A percentile compares a stretch with the other conserved stretches of the same genome.
Evolutionary conservation across 2,888 invertebrate genomes (phyloP).

Genomic region (Eupsilia transversa): DNA sequence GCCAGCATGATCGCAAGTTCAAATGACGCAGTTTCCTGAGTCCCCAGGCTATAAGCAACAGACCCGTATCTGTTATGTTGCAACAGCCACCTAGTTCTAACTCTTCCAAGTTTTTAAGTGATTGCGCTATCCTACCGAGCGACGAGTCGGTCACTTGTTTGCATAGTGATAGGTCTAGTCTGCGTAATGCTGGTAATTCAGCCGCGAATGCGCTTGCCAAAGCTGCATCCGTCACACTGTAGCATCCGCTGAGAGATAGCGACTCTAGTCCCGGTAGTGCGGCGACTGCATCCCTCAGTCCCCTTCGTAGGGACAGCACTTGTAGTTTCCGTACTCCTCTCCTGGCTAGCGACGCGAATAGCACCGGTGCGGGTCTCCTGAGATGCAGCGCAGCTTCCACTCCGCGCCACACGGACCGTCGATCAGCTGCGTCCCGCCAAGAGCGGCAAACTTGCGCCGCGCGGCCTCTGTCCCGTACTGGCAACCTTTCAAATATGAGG

Average conservation of each 20-base stretch:
- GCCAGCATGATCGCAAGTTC: slow-evolving; percentile 97
- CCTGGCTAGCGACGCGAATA: slow-evolving; percentile 96
- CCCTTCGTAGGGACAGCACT: slow-evolving; percentile 95
- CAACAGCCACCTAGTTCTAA: slow-evolving; percentile 98
- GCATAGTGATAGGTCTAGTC: slow-evolving; percentile 97
- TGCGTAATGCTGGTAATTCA: slow-evolving; percentile 94
- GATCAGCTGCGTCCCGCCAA: slow-evolving; percentile 98
- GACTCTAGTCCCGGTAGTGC: slow-evolving; percentile 96
- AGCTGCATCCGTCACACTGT: slow-evolving; percentile 96
- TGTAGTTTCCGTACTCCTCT: slow-evolving; percentile 97
- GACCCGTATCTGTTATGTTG: slow-evolving; percentile 96
- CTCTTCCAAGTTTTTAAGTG: slow-evolving; percentile 95
- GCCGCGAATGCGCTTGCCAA: slow-evolving; percentile 95
- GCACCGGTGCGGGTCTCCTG: slow-evolving; percentile 94
- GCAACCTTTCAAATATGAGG: slow-evolving; percentile 97
- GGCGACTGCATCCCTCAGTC: slow-evolving; percentile 95
- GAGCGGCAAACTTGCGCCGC: slow-evolving; percentile 97
- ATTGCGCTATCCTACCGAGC: slow-evolving; percentile 95
- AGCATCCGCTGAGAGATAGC: slow-evolving; percentile 97
- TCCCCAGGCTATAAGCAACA: slow-evolving; percentile 96
- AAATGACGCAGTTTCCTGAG: slow-evolving; percentile 95
- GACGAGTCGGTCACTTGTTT: slow-evolving; percentile 98
- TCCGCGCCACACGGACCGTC: slow-evolving; percentile 98
- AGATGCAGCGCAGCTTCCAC: slow-evolving; percentile 97
- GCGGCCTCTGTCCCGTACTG: slow-evolving; percentile 96